A percentile compares a stretch with the other conserved stretches of the same genome.
Conservation (phyloP, 2,888 invertebrate genomes). For the Drosophila greeni region DNA sequence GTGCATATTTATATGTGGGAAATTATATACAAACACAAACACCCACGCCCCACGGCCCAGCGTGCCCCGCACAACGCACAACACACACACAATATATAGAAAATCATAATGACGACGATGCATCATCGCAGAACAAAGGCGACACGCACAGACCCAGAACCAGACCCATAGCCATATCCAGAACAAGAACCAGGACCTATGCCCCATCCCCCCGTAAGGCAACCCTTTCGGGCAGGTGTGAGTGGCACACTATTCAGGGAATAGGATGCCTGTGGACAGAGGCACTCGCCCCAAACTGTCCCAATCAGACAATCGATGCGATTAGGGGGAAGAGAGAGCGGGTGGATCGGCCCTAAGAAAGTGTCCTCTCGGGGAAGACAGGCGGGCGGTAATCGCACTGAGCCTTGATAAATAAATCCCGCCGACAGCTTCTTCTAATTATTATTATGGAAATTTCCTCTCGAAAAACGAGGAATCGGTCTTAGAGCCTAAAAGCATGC, state of each 20-base stretch:
- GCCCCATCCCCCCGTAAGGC: constrained; percentile 13
- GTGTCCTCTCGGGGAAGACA: not conserved
- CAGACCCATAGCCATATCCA: constrained; percentile 20
- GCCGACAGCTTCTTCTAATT: constrained; percentile 53
- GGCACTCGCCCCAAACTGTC: constrained; percentile 4
- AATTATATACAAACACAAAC: constrained; percentile 70
- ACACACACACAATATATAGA: constrained; percentile 50
- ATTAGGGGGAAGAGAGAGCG: not conserved
- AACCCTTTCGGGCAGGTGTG: constrained; percentile 29
- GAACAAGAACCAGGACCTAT: constrained; percentile 18
- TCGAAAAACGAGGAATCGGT: constrained; percentile 34
- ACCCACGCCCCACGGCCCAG: constrained; percentile 23
- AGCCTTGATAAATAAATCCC: not conserved
- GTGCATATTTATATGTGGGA: constrained; percentile 71
- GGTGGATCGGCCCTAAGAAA: not conserved
- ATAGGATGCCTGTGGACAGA: not conserved
- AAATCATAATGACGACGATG: constrained; percentile 73
- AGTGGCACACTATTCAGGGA: constrained; percentile 42
- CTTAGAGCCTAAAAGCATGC: constrained; percentile 61
- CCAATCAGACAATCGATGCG: constrained; percentile 66
- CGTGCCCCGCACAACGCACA: constrained; percentile 5
- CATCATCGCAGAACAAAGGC: constrained; percentile 72
- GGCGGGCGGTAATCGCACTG: not conserved
- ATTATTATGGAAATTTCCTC: constrained; percentile 53
- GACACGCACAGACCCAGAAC: constrained; percentile 67